Evolutionary conservation across 2,797 vertebrate species (phyloP).

Genomic region (Acanthornis magna): DNA sequence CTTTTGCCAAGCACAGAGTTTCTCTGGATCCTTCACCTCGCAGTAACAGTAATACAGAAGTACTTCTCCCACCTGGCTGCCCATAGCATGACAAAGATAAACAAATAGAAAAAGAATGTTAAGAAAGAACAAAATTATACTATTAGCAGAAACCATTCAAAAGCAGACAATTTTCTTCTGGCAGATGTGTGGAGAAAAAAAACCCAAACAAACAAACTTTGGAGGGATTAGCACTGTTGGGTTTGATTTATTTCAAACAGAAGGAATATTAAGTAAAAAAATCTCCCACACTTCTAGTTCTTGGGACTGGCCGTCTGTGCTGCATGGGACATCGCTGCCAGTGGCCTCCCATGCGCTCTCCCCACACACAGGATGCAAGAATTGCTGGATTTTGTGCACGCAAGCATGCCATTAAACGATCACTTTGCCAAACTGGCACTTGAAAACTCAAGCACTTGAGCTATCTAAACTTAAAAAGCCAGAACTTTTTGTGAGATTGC

Average conservation of each 20-base stretch:
- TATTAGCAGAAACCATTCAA: neutral
- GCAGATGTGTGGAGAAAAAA: neutral
- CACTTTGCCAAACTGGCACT: neutral
- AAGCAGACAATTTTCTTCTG: neutral
- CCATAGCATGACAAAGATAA: neutral
- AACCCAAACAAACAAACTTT: neutral
- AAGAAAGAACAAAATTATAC: neutral
- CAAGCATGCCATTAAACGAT: neutral
- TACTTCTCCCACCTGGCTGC: slow-evolving; percentile 84
- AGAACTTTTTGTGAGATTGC: neutral
- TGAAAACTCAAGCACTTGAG: neutral
- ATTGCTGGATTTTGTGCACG: neutral
- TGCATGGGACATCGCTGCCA: neutral
- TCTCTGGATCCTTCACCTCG: slow-evolving; percentile 80
- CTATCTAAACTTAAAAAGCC: neutral
- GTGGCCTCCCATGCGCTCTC: neutral
- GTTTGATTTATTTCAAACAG: neutral
- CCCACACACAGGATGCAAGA: neutral
- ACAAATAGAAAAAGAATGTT: neutral
- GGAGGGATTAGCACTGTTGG: neutral
- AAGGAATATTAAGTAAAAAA: neutral
- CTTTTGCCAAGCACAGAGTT: slow-evolving; percentile 89
- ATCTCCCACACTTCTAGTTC: neutral
- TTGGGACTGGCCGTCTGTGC: rapidly evolving
- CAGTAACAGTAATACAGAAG: slow-evolving; percentile 93